Conservation (phyloP, 2,797 vertebrate species). For the Melanotaenia boesemani region DNA sequence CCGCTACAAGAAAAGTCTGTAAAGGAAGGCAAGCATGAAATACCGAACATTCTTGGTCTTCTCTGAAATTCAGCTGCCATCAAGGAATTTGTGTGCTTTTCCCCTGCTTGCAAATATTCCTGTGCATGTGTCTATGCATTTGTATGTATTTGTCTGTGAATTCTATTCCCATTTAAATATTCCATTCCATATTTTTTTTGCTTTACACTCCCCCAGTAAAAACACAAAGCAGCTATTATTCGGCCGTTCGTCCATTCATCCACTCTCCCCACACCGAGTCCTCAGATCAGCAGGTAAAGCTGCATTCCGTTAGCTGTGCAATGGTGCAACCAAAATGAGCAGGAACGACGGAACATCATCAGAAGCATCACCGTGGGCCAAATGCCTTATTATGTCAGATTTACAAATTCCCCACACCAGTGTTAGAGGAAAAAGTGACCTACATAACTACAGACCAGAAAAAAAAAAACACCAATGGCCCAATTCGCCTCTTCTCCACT, state of each 20-base stretch:
- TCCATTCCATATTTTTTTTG: slow-evolving; percentile 5
- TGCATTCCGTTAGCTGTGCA: slow-evolving; percentile 46
- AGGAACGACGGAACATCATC: slow-evolving; percentile 60
- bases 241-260: slow-evolving; percentile 28
- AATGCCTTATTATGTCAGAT: slow-evolving; percentile 88
- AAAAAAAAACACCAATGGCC: slow-evolving; percentile 66
- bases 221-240: slow-evolving; percentile 24
- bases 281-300: slow-evolving; percentile 55
- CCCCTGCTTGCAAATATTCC: slow-evolving; percentile 1
- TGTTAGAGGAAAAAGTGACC: slow-evolving; percentile 73
- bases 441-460: slow-evolving; percentile 80
- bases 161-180: slow-evolving; percentile 51
- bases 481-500: slow-evolving; percentile 61
- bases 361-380: slow-evolving; percentile 82
- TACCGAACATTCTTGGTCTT: slow-evolving; percentile 41
- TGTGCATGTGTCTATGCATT: neutral
- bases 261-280: slow-evolving; percentile 17
- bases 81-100: slow-evolving; percentile 35
- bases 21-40: slow-evolving; percentile 56
- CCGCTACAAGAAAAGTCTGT: slow-evolving; percentile 37
- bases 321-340: slow-evolving; percentile 57
- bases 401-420: slow-evolving; percentile 83
- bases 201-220: slow-evolving; percentile 23
- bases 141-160: neutral
- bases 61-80: slow-evolving; percentile 49